Evolutionary conservation across 2,888 invertebrate species (phyloP), one percentile per base, ranked within the genome.

Genomic region (Acrocyrtus sp.): DNA sequence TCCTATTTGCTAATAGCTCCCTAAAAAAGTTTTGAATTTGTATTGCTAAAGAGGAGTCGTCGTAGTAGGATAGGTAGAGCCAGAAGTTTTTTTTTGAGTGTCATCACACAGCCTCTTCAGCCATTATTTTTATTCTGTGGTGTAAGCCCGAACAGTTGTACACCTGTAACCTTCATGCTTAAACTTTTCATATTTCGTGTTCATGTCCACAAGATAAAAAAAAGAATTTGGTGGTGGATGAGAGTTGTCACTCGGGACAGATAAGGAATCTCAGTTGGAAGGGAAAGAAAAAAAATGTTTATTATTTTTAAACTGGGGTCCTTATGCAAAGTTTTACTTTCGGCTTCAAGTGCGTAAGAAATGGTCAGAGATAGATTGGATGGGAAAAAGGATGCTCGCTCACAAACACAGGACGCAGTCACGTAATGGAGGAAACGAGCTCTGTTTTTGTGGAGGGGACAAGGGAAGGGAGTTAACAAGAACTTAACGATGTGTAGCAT

Each of bases 241-340:
- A 54, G 54, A 45, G 34, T 39, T 24, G 17, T 57, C 57, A 66
- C 66, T 66, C 57, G 56, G 48, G 50, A 66, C 12, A 56, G 57
- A 66, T 56, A 66, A 66, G 66, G 26, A 57, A 34, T 26, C 2
- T 10, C 8, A 34, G 34, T 19, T 29, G 27, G 34, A 54, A 34
- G 53, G 27, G 47, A 54, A 47, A 54, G 47, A 54, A 54, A 50
- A 50, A 50, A 50, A 19, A 54, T 50, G 22, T 50, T 50, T 26
- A 15, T 24, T 47, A 8, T 47, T 3, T 47, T 17, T 21, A 47
- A 47, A 47, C 47, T 19, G 12, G 10, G 21, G 10, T 47, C 21
- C 47, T 21, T 17, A 3, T 17, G 3, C 4, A 12, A 45, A n/a
- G 17, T 50, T 22, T 22, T 50, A 22, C 26, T 12, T 24, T 2